Conservation (phyloP, 92 coral and sea anemone genomes). For the Diadumene lineata region DNA sequence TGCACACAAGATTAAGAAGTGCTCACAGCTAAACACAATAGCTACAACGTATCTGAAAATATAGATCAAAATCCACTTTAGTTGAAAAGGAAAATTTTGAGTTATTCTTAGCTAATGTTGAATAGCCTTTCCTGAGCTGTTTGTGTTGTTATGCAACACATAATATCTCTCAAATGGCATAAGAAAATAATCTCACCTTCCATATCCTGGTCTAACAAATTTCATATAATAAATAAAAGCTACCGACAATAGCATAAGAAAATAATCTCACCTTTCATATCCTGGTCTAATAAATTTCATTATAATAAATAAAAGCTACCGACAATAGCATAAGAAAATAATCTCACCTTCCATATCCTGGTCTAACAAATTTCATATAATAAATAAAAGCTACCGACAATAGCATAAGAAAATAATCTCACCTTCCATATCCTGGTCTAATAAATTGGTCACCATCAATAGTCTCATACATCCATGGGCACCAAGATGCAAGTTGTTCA, state of each 20-base stretch:
- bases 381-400: not conserved
- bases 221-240: not conserved
- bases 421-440: slow-evolving; percentile 94
- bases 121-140: too few relatives aligned
- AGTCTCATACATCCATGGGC: slow-evolving; percentile 98
- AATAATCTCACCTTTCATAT: not conserved
- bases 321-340: not conserved
- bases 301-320: not conserved
- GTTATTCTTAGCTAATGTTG: too few relatives aligned
- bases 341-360: not conserved
- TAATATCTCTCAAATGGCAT: not conserved
- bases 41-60: slow-evolving; percentile 85
- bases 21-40: slow-evolving; percentile 90
- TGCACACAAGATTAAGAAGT: slow-evolving; percentile 83
- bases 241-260: not conserved
- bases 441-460: slow-evolving; percentile 94
- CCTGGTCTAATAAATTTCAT: too few relatives aligned
- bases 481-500: slow-evolving; percentile 96
- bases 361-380: not conserved
- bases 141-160: too few relatives aligned
- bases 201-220: not conserved
- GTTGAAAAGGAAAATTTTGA: too few relatives aligned
- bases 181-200: not conserved
- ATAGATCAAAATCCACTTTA: not conserved
- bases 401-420: not conserved